A percentile compares a stretch with the other conserved stretches of the same genome.
Evolutionary conservation across 2,888 invertebrate species (phyloP).

Genomic region (Rambutsinella grinnellia): DNA sequence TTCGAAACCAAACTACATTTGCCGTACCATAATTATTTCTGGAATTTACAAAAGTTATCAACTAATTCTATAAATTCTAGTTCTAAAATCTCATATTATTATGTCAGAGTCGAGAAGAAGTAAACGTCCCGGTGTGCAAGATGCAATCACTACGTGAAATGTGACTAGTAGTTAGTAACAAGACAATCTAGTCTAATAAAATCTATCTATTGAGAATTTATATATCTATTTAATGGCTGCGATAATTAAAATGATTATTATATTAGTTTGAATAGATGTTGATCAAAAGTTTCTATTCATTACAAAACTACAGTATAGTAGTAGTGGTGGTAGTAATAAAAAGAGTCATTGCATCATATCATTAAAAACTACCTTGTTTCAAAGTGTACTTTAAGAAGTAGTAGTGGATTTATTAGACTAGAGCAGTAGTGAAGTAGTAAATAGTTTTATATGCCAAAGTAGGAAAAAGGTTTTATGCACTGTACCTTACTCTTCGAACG

Average conservation of each 20-base stretch:
- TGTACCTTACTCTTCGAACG: slow-evolving; percentile 65
- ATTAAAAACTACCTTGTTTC: slow-evolving; percentile 22
- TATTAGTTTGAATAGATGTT: background rate
- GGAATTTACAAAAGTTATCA: background rate
- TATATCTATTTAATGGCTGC: background rate
- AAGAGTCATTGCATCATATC: slow-evolving; percentile 29
- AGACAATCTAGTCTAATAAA: slow-evolving; percentile 26
- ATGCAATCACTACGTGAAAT: slow-evolving; percentile 49
- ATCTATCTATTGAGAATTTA: background rate
- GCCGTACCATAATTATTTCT: too few relatives aligned
- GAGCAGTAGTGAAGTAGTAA: background rate
- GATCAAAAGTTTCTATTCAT: background rate
- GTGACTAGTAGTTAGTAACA: slow-evolving; percentile 34
- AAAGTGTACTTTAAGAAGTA: background rate
- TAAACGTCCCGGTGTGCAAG: slow-evolving; percentile 47
- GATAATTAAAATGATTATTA: background rate
- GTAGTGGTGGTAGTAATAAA: slow-evolving; percentile 24
- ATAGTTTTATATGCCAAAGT: too few relatives aligned
- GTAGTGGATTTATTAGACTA: background rate
- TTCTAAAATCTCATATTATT: background rate
- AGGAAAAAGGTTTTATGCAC: too few relatives aligned
- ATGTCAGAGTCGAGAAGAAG: slow-evolving; percentile 17
- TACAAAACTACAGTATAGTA: slow-evolving; percentile 30
- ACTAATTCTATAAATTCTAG: background rate
- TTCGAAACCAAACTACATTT: background rate